A percentile compares a stretch with the other conserved stretches of the same genome.
Evolutionary conservation across 2,797 vertebrate genomes (phyloP).

Genomic region (Crypturellus tataupa): DNA sequence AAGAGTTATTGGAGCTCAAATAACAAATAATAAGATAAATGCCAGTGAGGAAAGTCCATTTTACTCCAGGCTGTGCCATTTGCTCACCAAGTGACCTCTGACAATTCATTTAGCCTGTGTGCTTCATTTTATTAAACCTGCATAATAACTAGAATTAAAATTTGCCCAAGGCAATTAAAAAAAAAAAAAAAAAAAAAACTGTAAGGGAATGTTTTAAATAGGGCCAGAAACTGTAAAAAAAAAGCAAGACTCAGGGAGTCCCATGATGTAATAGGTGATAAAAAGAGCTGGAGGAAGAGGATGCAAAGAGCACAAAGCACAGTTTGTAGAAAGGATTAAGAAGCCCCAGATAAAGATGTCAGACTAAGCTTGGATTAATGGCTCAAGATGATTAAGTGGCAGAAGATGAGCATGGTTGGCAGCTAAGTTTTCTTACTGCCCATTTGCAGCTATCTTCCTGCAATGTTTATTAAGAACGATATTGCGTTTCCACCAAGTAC

Average conservation of each 20-base stretch:
- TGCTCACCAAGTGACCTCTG: slow-evolving; percentile 35
- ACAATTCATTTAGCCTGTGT: neutral
- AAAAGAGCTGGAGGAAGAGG: neutral
- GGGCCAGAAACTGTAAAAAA: neutral
- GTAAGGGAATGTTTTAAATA: neutral
- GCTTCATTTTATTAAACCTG: neutral
- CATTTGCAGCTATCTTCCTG: neutral
- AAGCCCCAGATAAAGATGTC: neutral
- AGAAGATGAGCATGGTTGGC: neutral
- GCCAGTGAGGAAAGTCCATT: neutral
- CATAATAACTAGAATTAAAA: slow-evolving; percentile 54
- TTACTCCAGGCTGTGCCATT: neutral
- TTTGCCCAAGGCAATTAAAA: slow-evolving; percentile 36
- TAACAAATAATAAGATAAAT: neutral
- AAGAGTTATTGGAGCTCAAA: neutral
- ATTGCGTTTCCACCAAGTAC: neutral
- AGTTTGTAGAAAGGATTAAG: neutral
- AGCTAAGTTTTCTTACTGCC: neutral
- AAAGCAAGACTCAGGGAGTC: accelerated
- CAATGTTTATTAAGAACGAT: accelerated
- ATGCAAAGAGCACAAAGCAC: accelerated
- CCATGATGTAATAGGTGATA: accelerated
- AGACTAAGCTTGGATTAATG: neutral
- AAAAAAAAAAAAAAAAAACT: neutral
- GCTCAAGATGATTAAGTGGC: neutral